phyloP scores from a whole-genome alignment of 2,113 vertebrate genomes.

The Bombycilla garrulus region DNA sequence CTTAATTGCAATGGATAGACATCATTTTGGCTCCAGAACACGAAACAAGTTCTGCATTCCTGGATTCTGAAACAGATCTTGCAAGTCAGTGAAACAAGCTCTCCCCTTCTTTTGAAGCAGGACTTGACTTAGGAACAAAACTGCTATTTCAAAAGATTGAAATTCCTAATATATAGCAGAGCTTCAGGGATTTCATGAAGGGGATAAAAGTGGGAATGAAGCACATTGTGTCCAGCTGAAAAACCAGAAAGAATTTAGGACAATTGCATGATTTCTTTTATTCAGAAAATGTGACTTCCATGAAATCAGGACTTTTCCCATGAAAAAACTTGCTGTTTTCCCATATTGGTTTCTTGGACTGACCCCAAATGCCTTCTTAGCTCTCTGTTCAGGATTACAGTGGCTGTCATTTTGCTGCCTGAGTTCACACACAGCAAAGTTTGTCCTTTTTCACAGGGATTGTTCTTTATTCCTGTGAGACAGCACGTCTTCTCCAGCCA shows the following conservation, averaged over 20 bases:
- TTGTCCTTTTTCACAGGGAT: neutral
- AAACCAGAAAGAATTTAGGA: neutral
- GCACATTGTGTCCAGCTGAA: neutral
- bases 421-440: neutral
- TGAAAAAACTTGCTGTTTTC: neutral
- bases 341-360: neutral
- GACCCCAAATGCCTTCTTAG: neutral
- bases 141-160: neutral
- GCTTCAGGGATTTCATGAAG: neutral
- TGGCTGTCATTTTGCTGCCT: neutral
- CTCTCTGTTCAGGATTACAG: neutral
- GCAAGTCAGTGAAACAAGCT: neutral
- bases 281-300: neutral
- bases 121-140: neutral
- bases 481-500: neutral
- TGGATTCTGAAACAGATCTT: neutral
- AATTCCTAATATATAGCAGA: neutral
- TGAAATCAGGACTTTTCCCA: neutral
- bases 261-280: neutral
- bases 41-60: rapidly evolving
- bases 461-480: neutral
- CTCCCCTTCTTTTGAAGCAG: neutral
- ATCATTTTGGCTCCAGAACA: neutral
- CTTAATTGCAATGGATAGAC: neutral
- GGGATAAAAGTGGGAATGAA: neutral